Conservation (phyloP, 2,113 vertebrate species). For the Entomyzon cyanotis region DNA sequence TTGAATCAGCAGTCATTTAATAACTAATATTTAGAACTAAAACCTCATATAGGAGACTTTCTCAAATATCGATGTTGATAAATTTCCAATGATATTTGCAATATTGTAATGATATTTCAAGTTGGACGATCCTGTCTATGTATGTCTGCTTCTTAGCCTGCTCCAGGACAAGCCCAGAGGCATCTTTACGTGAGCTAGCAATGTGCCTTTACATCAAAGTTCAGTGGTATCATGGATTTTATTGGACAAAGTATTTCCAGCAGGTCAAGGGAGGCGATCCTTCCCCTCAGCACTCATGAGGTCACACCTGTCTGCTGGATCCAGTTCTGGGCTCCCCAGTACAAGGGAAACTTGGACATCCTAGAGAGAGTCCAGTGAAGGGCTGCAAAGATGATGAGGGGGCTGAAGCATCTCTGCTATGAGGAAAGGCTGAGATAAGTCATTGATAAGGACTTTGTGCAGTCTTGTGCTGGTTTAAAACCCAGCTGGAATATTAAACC, state of each 20-base stretch:
- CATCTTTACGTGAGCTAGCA: not conserved
- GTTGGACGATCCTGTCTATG: not conserved
- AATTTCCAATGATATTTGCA: no score
- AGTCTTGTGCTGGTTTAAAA: not conserved
- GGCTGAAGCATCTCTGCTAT: not conserved
- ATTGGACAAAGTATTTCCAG: not conserved
- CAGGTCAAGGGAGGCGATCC: not conserved
- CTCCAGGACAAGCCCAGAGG: not conserved
- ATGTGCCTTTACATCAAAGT: fast-evolving
- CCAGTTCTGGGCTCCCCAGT: not conserved
- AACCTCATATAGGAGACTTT: not conserved
- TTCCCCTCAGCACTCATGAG: not conserved
- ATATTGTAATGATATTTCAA: not conserved
- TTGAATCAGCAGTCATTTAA: not conserved
- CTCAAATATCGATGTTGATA: not conserved
- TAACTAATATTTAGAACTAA: not conserved
- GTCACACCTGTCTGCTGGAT: not conserved
- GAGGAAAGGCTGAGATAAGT: not conserved
- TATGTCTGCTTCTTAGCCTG: not conserved
- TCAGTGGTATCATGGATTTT: fast-evolving
- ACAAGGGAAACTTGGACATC: not conserved
- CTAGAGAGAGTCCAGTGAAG: not conserved
- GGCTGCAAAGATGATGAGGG: not conserved
- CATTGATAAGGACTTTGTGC: no score
- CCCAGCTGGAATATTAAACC: not conserved